phyloP scores from a whole-genome alignment of 2,797 vertebrate species.

The Lepus townsendii region DNA sequence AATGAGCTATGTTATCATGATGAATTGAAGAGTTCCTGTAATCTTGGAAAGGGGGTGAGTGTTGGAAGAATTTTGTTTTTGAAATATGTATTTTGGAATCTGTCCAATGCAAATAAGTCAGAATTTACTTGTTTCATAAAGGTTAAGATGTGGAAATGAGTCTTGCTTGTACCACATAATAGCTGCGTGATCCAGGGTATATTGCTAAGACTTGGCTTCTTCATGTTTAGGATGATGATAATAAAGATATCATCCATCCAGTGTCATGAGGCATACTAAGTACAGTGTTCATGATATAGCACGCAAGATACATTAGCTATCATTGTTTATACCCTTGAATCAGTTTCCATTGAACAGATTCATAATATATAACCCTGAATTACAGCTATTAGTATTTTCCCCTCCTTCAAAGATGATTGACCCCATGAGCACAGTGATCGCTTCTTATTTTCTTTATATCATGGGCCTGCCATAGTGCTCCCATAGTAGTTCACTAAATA shows the following conservation, averaged over 20 bases:
- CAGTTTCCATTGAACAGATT: not conserved
- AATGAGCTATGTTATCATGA: not conserved
- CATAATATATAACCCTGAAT: not conserved
- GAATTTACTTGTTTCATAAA: not conserved
- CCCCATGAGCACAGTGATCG: not conserved
- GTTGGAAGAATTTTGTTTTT: not conserved
- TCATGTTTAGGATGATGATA: not conserved
- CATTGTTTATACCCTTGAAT: not conserved
- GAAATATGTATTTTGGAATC: not conserved
- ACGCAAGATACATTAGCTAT: not conserved
- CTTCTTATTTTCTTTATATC: not conserved
- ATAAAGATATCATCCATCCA: not conserved
- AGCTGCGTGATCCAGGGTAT: not conserved
- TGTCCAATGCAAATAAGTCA: not conserved
- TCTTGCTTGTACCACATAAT: not conserved
- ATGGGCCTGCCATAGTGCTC: not conserved
- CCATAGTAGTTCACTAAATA: not conserved
- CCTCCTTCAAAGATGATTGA: constrained; percentile 39
- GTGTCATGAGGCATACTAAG: not conserved
- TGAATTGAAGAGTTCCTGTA: not conserved
- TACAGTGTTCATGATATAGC: not conserved
- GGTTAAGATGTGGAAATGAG: not conserved
- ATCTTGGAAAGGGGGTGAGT: not conserved
- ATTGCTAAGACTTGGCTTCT: not conserved
- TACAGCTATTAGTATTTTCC: not conserved